These are phyloP conservation scores for Drosophila lowei DNA, from an alignment of 1,140 invertebrate genomes.

Conservation along the genomic window DNA sequence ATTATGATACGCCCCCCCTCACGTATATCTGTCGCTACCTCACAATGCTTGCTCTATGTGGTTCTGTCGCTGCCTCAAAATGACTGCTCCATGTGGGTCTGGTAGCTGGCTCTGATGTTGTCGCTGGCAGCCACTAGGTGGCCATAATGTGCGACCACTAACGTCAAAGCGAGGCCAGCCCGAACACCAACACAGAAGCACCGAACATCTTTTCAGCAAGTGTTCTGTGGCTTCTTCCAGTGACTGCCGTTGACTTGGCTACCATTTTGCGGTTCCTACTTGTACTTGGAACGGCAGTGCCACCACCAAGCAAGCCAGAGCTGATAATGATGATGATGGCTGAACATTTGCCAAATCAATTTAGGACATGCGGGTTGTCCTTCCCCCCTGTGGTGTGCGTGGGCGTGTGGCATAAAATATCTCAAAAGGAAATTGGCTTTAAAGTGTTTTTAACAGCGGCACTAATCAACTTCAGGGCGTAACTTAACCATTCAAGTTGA, in stretches of 20 bases:
- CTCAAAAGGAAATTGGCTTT: slow-evolving; percentile 47
- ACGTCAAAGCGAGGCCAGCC: slow-evolving; percentile 16
- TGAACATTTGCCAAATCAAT: slow-evolving; percentile 71
- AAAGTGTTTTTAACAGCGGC: background rate
- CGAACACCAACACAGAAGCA: background rate
- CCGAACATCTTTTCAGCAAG: background rate
- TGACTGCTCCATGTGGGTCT: background rate
- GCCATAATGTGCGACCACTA: slow-evolving; percentile 59
- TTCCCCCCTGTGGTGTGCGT: slow-evolving; percentile 2
- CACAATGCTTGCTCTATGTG: no score
- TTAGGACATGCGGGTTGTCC: slow-evolving; percentile 33
- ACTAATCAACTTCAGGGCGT: background rate
- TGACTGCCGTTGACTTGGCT: slow-evolving; percentile 36
- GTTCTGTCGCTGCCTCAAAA: background rate
- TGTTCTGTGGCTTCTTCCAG: slow-evolving; percentile 25
- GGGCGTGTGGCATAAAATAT: slow-evolving; percentile 27
- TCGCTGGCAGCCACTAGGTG: slow-evolving; percentile 53
- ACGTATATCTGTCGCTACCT: slow-evolving; percentile 1
- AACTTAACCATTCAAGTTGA: slow-evolving; percentile 7
- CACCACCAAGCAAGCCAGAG: slow-evolving; percentile 15
- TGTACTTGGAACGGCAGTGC: slow-evolving; percentile 48
- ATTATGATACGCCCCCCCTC: no score
- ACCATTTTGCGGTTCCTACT: slow-evolving; percentile 36
- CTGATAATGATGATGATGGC: slow-evolving; percentile 70
- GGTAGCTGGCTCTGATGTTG: slow-evolving; percentile 29